Evolutionary conservation across 2,888 invertebrate species (phyloP).

Genomic region (Eupsilia transversa): DNA sequence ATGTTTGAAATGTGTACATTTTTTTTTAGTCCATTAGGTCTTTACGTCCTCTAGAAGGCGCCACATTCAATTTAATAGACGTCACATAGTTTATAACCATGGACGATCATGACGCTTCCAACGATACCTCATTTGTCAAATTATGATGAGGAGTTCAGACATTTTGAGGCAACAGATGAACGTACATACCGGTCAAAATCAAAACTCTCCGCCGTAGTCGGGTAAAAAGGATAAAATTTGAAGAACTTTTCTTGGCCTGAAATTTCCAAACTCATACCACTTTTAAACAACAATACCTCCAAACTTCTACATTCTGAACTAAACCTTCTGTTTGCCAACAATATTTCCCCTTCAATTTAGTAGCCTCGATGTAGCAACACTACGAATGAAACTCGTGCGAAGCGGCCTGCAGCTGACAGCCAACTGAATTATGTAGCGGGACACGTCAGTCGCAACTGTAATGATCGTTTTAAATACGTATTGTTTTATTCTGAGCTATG

Average conservation of each 20-base stretch:
- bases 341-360: conserved; percentile 57
- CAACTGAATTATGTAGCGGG: conserved; percentile 73
- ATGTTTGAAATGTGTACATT: no score
- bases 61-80: no score
- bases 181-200: no score
- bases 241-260: neutral
- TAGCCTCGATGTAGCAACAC: conserved; percentile 54
- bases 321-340: conserved; percentile 22
- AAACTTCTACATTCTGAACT: neutral
- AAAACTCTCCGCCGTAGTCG: no score
- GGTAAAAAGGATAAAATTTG: neutral
- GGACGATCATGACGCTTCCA: no score
- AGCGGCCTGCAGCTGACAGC: conserved; percentile 71
- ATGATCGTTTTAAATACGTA: conserved; percentile 65
- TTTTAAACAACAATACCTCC: neutral
- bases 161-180: no score
- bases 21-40: no score
- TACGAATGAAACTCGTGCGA: conserved; percentile 58
- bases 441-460: conserved; percentile 66
- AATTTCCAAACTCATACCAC: neutral
- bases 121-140: no score
- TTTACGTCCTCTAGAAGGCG: no score
- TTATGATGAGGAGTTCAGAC: no score
- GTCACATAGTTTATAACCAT: no score
- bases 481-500: conserved; percentile 63